Evolutionary conservation across 2,888 invertebrate genomes (phyloP), one percentile per base, ranked within the genome.

Genomic region (Drymonia ruficornis): DNA sequence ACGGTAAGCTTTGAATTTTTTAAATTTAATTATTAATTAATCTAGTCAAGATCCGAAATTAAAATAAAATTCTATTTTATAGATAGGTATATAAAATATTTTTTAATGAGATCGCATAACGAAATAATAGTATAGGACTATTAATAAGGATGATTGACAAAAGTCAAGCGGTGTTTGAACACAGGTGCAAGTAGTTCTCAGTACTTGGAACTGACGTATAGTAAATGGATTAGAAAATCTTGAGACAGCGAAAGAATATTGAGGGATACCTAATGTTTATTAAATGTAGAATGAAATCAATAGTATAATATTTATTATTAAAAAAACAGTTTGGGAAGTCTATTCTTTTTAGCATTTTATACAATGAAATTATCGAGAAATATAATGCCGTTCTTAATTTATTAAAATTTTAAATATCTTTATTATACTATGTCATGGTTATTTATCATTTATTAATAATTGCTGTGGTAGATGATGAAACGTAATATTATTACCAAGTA

Each of bases 1-100:
- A 73, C 75, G 81, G 87, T 86, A 58, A 83, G 86, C 81, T n/a
- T 13, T 34, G 15, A n/a, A 28, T 49, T 46, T n/a, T 31, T 31
- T 31, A 8, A 1, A 31, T 9, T 31, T 9, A 31, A 31, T 31
- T 9, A 31, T 31, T 31, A 11, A 31, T 13, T 12, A 28, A 38
- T 13, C 2, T 48, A 34, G 11, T 31, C 9, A 8, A 11, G 11
- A 31, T 9, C 7, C 23, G 31, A 31, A 11, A 31, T 31, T 9
- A 31, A 12, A 23, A 23, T 6, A 6, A 23, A 6, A 23, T 23
- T 23, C 7, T 23, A 23, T 31, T 31, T 9, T 11, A 11, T 11
- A 31, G 7, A n/a, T 36, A 8, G 12, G n/a, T 40, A 52, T 50
- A 49, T 44, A 47, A 11, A 11, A 11, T 9, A 1, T 31, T 31